Evolutionary conservation across 2,113 vertebrate species (phyloP).

Genomic region (Pangasianodon hypophthalmus): DNA sequence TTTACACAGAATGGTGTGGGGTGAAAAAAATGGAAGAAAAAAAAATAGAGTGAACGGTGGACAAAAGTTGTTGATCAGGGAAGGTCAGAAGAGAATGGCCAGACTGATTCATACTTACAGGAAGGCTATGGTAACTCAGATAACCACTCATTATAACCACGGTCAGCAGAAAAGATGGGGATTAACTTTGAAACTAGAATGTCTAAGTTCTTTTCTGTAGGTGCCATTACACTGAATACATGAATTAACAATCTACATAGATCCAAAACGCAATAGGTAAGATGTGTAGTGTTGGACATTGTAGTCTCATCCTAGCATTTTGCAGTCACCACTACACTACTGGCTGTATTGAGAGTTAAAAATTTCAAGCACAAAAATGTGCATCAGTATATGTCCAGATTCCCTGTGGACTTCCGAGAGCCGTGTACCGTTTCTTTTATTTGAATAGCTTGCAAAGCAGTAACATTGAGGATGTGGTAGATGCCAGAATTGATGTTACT

Average conservation of each 20-base stretch:
- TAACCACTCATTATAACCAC: not conserved
- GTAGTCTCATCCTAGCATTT: not conserved
- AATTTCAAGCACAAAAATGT: not conserved
- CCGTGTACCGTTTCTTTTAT: conserved; percentile 72
- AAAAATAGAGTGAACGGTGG: not conserved
- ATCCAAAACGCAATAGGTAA: not conserved
- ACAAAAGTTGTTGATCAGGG: not conserved
- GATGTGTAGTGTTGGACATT: conserved; percentile 39
- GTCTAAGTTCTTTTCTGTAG: conserved; percentile 91
- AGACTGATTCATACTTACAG: not conserved
- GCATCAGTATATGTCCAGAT: conserved; percentile 68
- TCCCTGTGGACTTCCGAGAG: conserved; percentile 81
- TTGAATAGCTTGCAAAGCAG: conserved; percentile 81
- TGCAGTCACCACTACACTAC: not conserved
- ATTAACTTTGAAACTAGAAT: conserved; percentile 82
- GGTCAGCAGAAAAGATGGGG: conserved; percentile 54
- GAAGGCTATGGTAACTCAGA: not conserved
- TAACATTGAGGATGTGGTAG: conserved; percentile 69
- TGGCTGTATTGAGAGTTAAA: not conserved
- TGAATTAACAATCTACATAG: not conserved
- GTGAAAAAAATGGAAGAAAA: not conserved
- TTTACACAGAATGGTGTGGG: not conserved
- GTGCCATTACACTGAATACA: conserved; percentile 60
- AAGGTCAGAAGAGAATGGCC: not conserved
- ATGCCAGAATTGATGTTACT: conserved; percentile 83